phyloP scores from a whole-genome alignment of 2,797 vertebrate species.

The Botia kubotai region DNA sequence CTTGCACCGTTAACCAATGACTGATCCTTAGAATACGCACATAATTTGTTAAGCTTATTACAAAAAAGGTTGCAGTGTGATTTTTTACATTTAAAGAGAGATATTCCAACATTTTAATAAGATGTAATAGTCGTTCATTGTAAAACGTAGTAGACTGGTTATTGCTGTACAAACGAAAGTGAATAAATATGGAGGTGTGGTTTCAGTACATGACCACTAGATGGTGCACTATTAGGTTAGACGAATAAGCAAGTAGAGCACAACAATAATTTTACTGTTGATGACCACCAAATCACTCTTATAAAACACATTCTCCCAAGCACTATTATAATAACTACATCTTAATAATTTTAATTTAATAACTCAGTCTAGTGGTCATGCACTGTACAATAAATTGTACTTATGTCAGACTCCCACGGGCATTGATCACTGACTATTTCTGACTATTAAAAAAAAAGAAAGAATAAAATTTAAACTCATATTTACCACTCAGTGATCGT shows the following conservation, averaged over 20 bases:
- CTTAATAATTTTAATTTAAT: background rate
- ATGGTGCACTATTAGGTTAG: conserved; percentile 1
- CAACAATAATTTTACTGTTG: too few relatives aligned
- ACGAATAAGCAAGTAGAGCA: background rate
- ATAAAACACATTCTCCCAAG: background rate
- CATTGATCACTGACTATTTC: too few relatives aligned
- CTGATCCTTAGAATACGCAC: background rate
- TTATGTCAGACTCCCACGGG: background rate
- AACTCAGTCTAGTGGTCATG: background rate
- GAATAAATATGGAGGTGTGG: background rate
- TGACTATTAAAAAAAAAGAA: too few relatives aligned
- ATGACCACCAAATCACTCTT: too few relatives aligned
- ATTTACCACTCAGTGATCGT: too few relatives aligned
- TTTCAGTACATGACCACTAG: conserved; percentile 40
- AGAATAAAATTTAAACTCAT: too few relatives aligned
- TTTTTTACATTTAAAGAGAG: background rate
- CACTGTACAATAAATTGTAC: background rate
- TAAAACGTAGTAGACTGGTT: background rate
- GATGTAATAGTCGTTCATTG: background rate
- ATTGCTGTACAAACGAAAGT: background rate
- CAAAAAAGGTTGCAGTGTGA: background rate
- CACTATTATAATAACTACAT: background rate
- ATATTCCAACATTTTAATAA: background rate
- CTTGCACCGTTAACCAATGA: background rate
- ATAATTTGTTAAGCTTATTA: background rate